phyloP scores from a whole-genome alignment of 23 tunicate genomes.

The Botrylloides violaceus region DNA sequence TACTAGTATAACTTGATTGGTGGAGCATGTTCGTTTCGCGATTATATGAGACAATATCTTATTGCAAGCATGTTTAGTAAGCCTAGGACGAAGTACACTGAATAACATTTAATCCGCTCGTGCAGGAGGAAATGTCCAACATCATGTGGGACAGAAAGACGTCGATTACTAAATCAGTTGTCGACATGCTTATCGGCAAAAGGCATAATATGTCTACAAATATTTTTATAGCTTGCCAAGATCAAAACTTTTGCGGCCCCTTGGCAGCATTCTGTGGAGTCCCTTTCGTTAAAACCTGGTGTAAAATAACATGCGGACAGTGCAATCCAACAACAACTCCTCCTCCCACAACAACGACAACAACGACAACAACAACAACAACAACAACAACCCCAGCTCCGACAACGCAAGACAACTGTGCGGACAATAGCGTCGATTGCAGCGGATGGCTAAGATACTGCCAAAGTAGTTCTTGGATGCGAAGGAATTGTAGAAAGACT shows the following conservation, averaged over 20 bases:
- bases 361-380: background rate
- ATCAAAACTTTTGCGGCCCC: background rate
- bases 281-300: background rate
- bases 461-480: background rate
- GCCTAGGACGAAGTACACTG: too few relatives aligned
- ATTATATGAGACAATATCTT: too few relatives aligned
- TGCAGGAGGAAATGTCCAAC: too few relatives aligned
- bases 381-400: background rate
- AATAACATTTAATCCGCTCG: too few relatives aligned
- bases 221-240: too few relatives aligned
- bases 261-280: background rate
- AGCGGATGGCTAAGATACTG: background rate
- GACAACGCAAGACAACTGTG: background rate
- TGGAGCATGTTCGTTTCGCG: too few relatives aligned
- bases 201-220: too few relatives aligned
- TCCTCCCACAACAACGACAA: background rate
- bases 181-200: too few relatives aligned
- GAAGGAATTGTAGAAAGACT: background rate
- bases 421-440: background rate
- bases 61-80: too few relatives aligned
- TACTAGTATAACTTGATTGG: too few relatives aligned
- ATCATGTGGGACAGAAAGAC: too few relatives aligned
- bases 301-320: background rate
- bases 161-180: too few relatives aligned
- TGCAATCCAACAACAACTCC: background rate